Evolutionary conservation across 2,888 invertebrate species (phyloP).

Genomic region (Volucella bombylans): DNA sequence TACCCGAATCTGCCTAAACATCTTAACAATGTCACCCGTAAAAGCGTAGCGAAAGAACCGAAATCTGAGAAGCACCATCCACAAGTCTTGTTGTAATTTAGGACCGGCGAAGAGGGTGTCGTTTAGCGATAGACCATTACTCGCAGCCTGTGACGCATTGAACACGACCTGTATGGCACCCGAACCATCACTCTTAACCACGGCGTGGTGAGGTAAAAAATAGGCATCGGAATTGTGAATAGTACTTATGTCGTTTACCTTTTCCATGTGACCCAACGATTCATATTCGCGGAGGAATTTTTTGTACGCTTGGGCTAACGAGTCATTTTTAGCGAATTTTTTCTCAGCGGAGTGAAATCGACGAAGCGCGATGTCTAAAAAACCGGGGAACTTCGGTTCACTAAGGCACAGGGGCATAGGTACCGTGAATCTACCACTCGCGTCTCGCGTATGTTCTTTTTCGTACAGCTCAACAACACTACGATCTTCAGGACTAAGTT

Average conservation of each 20-base stretch:
- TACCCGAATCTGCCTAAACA: constrained; percentile 13
- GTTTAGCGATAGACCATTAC: constrained; percentile 17
- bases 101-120: constrained; percentile 7
- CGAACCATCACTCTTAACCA: constrained; percentile 5
- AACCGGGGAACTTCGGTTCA: too few species aligned
- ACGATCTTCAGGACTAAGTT: constrained; percentile 6
- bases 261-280: constrained; percentile 24
- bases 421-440: background rate
- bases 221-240: background rate
- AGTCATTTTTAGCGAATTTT: too few species aligned
- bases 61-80: constrained; percentile 12
- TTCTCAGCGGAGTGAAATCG: too few species aligned
- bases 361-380: too few species aligned
- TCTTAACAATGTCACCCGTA: constrained; percentile 3
- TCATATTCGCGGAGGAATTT: constrained; percentile 9
- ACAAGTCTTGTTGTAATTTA: constrained; percentile 6
- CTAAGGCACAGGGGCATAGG: too few species aligned
- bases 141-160: constrained; percentile 13
- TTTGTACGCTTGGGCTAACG: too few species aligned
- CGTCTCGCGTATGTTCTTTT: background rate
- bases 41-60: background rate
- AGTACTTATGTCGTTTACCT: background rate
- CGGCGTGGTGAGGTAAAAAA: constrained; percentile 9
- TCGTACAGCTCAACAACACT: background rate
- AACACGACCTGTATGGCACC: constrained; percentile 19